Evolutionary conservation across 2,113 vertebrate genomes (phyloP), one percentile per base, ranked within the genome.

Genomic region (Pseudolaguvia tuberculata): DNA sequence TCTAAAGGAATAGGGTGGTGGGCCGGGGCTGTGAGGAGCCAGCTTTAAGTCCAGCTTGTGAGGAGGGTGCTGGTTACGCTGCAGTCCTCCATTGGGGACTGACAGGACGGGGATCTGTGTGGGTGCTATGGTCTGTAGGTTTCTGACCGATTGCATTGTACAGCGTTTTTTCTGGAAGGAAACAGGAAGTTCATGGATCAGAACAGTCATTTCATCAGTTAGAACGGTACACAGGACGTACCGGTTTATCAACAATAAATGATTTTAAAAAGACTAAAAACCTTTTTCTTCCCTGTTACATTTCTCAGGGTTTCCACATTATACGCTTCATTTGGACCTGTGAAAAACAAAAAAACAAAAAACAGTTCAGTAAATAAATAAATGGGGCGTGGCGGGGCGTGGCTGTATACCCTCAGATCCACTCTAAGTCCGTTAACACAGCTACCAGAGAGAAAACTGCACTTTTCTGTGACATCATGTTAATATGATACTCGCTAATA

Each of bases 211-310:
- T 57, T 57, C 25, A 55, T 47, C 21, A 45, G 23, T 21, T 1
- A n/a, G 35, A 35, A 53, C 2, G 2, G 18, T 15, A n/a, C 31
- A 23, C 31, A 39, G 29, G 7, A 62, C 25, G 14, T 1, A 25
- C 23, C 53, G 5, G 13, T 35, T 23, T 13, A 48, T 48, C 5
- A 27, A 25, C 23, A 27, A 47, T 45, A 10, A 42, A 42, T 8
- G 5, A 42, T 42, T 42, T 35, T 42, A 7, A 42, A 42, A 42
- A 42, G 39, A 9, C 8, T 6, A 2, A 27, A 3, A 65, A 97
- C 96, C 94, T 96, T 97, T 91, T 93, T 95, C 88, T 92, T 88
- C 1, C 81, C 90, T 63, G 92, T 89, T 80, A 92, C 93, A 82
- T 94, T 93, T 84, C 91, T 92, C 81, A 91, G 88, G 0, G 92